Conservation (phyloP, 2,888 invertebrate genomes). For the Drosophila rellima region DNA sequence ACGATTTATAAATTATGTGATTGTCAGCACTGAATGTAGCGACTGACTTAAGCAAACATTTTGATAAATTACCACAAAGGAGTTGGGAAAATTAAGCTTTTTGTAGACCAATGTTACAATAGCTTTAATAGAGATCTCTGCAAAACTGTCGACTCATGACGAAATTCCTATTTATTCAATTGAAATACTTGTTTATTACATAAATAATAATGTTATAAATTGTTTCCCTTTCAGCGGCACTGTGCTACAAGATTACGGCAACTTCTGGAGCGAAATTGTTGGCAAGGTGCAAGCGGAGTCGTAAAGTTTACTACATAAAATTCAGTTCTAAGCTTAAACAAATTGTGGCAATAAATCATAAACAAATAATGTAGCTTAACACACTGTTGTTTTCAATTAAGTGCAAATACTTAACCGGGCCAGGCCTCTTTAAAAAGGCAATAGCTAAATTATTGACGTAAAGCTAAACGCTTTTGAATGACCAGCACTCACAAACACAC, state of each 20-base stretch:
- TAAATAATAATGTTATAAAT: slow-evolving; percentile 1
- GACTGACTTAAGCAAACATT: slow-evolving; percentile 7
- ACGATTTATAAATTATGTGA: slow-evolving; percentile 45
- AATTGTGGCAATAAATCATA: slow-evolving; percentile 60
- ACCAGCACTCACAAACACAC: slow-evolving; percentile 30
- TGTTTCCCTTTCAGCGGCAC: slow-evolving; percentile 89
- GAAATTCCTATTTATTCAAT: slow-evolving; percentile 51
- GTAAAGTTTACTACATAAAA: slow-evolving; percentile 26
- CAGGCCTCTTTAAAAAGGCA: slow-evolving; percentile 44
- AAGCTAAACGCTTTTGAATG: slow-evolving; percentile 68
- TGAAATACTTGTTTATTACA: slow-evolving; percentile 8
- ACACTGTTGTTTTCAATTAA: slow-evolving; percentile 38
- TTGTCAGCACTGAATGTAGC: slow-evolving; percentile 19
- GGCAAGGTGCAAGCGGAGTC: slow-evolving; percentile 86
- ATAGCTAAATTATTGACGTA: slow-evolving; percentile 62
- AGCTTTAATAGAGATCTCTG: neutral
- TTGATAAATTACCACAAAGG: slow-evolving; percentile 42
- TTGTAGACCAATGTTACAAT: slow-evolving; percentile 31
- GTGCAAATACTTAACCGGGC: slow-evolving; percentile 25
- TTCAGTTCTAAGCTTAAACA: slow-evolving; percentile 28
- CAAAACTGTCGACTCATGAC: slow-evolving; percentile 53
- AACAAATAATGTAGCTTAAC: slow-evolving; percentile 53
- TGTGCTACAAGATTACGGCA: slow-evolving; percentile 90
- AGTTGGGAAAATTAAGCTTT: neutral
- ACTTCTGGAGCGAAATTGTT: slow-evolving; percentile 91